phyloP scores from a whole-genome alignment of 2,797 vertebrate genomes.

The Sternotherus odoratus region DNA sequence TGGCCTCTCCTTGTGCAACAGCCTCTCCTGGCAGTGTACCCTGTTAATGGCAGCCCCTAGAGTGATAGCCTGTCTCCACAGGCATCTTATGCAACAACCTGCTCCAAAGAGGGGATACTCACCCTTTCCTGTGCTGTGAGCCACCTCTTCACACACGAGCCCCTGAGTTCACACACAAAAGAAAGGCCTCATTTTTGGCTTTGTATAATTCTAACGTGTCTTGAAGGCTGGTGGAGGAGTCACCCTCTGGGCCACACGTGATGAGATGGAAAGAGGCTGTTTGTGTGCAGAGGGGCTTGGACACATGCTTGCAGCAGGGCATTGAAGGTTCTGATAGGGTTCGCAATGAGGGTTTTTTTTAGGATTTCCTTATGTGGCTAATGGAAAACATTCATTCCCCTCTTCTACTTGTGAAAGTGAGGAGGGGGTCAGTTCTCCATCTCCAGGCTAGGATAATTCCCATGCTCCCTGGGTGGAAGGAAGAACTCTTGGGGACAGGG shows the following conservation, averaged over 20 bases:
- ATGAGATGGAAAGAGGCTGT: constrained; percentile 55
- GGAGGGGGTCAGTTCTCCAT: constrained; percentile 52
- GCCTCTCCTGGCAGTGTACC: constrained; percentile 69
- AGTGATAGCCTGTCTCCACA: constrained; percentile 67
- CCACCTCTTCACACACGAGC: constrained; percentile 64
- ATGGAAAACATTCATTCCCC: constrained; percentile 64
- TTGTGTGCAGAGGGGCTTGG: constrained; percentile 49
- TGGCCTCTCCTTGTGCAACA: constrained; percentile 70
- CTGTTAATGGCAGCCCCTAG: constrained; percentile 65
- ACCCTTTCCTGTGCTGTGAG: constrained; percentile 68
- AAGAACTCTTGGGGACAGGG: constrained; percentile 7
- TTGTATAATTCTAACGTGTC: constrained; percentile 53
- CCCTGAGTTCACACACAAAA: constrained; percentile 71
- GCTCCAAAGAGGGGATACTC: constrained; percentile 69
- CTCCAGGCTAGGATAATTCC: constrained; percentile 52
- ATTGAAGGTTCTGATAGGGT: constrained; percentile 49
- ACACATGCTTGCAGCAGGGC: constrained; percentile 54
- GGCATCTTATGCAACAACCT: constrained; percentile 66
- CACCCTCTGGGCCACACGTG: background rate
- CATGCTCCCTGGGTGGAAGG: constrained; percentile 37
- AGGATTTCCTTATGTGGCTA: constrained; percentile 70
- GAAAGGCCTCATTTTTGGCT: constrained; percentile 65
- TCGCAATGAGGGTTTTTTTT: constrained; percentile 47
- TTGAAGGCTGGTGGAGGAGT: background rate
- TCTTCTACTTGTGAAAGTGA: constrained; percentile 46